Evolutionary conservation across 2,113 vertebrate species (phyloP), one percentile per base, ranked within the genome.

Genomic region (Hippocampus barbouri): DNA sequence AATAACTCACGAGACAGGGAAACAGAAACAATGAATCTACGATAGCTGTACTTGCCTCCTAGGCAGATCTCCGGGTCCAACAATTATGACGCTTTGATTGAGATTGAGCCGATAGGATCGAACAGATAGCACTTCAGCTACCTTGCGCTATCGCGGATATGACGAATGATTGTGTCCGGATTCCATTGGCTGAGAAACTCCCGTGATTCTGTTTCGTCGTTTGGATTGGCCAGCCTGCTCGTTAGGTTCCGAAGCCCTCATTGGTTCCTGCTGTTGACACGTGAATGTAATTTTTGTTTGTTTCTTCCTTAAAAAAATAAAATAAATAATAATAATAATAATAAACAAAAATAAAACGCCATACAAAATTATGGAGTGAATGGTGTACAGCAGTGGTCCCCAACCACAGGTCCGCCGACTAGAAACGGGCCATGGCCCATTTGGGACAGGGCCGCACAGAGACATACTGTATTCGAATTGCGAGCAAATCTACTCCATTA

Each of bases 11-110:
- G 3, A 40, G 38, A 38, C 34, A 38, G 5, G 34, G 34, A 38
- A 9, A 49, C 5, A 23, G 0, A 2, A 41, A 68, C 18, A 1
- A 14, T 62, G 18, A 59, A 2, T 15, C 4, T 67, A 8, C 5
- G 2, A 8, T 45, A 25, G 1, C 14, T 60, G 0, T 41, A 82
- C 85, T 27, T 1, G 88, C 88, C 88, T 85, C 4, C 57, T 9
- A n/a, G 56, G 62, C 4, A 15, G 34, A 23, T 59, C 69, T 23
- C 51, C 16, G 0, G 43, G 1, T 23, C 66, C 51, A 62, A 2
- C 40, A 21, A 71, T 68, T 3, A 16, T 21, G 60, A 25, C 40
- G 11, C 25, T 54, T 6, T 23, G 8, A 54, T 54, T 2, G 5
- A 68, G 47, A 69, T 54, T 59, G 14, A 59, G 9, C 0, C 1